Evolutionary conservation across 2,888 invertebrate species (phyloP).

Genomic region (Labia minor): DNA sequence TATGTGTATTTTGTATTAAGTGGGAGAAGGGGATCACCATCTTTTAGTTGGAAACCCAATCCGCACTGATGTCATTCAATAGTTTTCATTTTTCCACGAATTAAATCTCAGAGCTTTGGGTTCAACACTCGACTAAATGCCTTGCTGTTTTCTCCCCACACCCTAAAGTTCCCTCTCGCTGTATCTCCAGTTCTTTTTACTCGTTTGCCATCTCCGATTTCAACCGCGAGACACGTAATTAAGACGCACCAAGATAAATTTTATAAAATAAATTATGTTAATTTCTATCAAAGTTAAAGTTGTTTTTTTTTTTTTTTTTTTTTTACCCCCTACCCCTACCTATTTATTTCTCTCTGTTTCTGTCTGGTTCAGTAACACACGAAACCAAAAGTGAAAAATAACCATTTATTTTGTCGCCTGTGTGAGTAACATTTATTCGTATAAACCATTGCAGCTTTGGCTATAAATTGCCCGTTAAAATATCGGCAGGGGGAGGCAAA

Average conservation of each 20-base stretch:
- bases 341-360: no score
- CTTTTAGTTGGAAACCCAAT: not conserved
- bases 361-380: no score
- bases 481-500: slow-evolving; percentile 3
- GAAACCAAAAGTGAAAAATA: not conserved
- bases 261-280: slow-evolving; percentile 8
- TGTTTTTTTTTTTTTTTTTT: no score
- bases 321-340: no score
- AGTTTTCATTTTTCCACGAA: not conserved
- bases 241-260: slow-evolving; percentile 4
- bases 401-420: not conserved
- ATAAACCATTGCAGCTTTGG: not conserved
- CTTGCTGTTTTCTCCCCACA: not conserved
- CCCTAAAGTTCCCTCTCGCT: no score
- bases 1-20: no score
- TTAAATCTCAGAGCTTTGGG: not conserved
- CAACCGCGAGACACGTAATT: slow-evolving; percentile 13
- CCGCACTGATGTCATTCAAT: not conserved
- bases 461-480: slow-evolving; percentile 13
- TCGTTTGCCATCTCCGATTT: not conserved
- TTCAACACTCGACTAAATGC: slow-evolving; percentile 6
- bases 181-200: not conserved
- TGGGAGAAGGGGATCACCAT: no score
- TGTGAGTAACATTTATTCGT: not conserved
- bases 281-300: not conserved